These are phyloP conservation scores for Malurus splendens DNA, from an alignment of 2,797 vertebrate genomes.

Conservation along the genomic window DNA sequence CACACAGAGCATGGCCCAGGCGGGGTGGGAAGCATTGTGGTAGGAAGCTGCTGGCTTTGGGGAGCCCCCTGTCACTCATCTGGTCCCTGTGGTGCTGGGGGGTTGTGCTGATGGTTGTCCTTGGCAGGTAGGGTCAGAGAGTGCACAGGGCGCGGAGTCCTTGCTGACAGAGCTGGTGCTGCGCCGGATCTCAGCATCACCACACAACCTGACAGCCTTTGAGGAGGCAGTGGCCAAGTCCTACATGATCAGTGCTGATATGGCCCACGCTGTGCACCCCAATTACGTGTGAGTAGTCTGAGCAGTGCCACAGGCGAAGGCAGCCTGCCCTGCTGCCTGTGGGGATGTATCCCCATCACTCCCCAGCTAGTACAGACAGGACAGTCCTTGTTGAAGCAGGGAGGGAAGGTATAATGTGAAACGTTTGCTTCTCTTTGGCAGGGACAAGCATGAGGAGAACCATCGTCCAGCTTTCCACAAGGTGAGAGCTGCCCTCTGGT, in stretches of 20 bases:
- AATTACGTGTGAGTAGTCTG: conserved; percentile 85
- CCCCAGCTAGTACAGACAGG: too few relatives aligned
- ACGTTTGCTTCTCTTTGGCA: conserved; percentile 42
- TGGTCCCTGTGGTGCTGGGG: accelerated
- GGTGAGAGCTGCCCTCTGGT: conserved; percentile 67
- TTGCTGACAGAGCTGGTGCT: conserved; percentile 92
- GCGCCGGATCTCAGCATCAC: conserved; percentile 79
- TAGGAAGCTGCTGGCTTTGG: background rate
- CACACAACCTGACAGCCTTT: conserved; percentile 83
- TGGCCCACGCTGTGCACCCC: conserved; percentile 95
- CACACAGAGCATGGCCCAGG: background rate
- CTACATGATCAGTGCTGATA: conserved; percentile 96
- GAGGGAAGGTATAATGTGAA: background rate
- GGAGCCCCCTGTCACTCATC: background rate
- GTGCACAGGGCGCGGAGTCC: conserved; percentile 89
- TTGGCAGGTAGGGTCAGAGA: conserved; percentile 89
- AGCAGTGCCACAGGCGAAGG: accelerated
- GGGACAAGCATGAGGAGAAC: conserved; percentile 96
- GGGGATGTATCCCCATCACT: accelerated
- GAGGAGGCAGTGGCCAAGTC: conserved; percentile 90
- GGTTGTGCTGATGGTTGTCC: background rate
- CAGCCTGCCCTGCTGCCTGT: background rate
- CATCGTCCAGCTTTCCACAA: conserved; percentile 93
- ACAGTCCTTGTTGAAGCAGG: background rate
- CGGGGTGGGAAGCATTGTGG: background rate